Evolutionary conservation across 2,888 invertebrate species (phyloP).

Genomic region (Dicranocentrus wangi): DNA sequence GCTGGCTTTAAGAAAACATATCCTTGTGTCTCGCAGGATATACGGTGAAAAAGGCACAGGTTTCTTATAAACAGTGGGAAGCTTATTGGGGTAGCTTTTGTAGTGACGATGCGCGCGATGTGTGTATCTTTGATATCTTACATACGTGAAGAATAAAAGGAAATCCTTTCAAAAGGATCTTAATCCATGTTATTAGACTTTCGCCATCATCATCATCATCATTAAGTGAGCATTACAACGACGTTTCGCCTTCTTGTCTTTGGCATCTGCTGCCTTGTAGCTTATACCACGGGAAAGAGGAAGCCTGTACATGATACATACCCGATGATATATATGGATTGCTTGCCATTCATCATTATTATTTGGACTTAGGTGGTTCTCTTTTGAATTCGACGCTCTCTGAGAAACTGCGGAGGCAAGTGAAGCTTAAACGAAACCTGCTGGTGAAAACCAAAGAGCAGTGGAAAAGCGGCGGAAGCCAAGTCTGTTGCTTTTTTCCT

Average conservation of each 20-base stretch:
- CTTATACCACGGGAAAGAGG: too few relatives aligned
- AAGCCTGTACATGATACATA: neutral
- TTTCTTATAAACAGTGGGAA: slow-evolving; percentile 20
- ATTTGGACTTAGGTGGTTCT: slow-evolving; percentile 10
- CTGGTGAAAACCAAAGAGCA: neutral
- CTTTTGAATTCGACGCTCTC: slow-evolving; percentile 10
- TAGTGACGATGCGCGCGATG: neutral
- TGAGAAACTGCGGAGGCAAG: neutral
- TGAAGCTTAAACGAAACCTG: neutral
- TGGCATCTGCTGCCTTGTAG: neutral
- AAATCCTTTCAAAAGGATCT: slow-evolving; percentile 44
- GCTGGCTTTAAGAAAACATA: slow-evolving; percentile 7
- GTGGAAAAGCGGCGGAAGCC: slow-evolving; percentile 37
- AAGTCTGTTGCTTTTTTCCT: slow-evolving; percentile 34
- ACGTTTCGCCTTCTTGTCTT: slow-evolving; percentile 25
- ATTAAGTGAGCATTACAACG: slow-evolving; percentile 47
- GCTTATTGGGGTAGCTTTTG: neutral
- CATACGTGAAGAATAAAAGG: slow-evolving; percentile 22
- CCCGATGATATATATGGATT: slow-evolving; percentile 10
- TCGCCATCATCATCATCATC: slow-evolving; percentile 48
- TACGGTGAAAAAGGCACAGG: slow-evolving; percentile 12
- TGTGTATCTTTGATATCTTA: slow-evolving; percentile 32
- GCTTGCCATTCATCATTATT: slow-evolving; percentile 38
- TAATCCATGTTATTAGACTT: slow-evolving; percentile 60
- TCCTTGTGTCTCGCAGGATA: neutral